Evolutionary conservation across 2,888 invertebrate genomes (phyloP), one percentile per base, ranked within the genome.

Genomic region (Cryptosula pallasiana): DNA sequence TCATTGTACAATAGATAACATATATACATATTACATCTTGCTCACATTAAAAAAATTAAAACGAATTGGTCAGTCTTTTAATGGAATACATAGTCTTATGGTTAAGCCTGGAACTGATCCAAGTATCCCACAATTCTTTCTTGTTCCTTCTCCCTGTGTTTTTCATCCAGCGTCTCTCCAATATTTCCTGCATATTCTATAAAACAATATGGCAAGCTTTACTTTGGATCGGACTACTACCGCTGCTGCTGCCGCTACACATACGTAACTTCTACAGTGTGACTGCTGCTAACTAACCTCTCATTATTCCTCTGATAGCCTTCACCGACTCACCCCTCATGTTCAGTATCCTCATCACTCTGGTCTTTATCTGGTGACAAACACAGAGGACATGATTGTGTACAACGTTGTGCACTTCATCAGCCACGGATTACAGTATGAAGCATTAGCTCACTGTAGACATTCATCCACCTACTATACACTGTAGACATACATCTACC

Each of bases 111-210:
- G 87, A 96, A 95, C 86, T 95, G 93, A 87, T 96, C 95, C 69
- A 96, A 91, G 78, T 96, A 88, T 85, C 94, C 92, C 76, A 95
- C 86, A 82, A 96, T 94, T 82, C 94, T 92, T 78, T 93, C 91
- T 80, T 95, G 93, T 81, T 95, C 95, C 78, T 91, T 91, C 82
- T 92, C 91, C 77, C 91, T 89, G 90, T 93, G 92, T 23, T 81
- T 81, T 78, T 92, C 91, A 72, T 85, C 83, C 73, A 92, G 93
- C 34, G 91, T 92, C 80, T 95, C 94, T 0, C 95, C 96, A 76
- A 96, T 88, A 87, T 96, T 96, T 20, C 95, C 95, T 34, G 95
- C 95, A 84, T 95, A 96, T 86, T 96, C 95, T 92, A 86, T 13
- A 76, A 73, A 55, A 45, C 20, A 45, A 45, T 45, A 45, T 45